These are phyloP conservation scores for Autographa gamma DNA, from an alignment of 2,888 invertebrate species.

Conservation along the genomic window DNA sequence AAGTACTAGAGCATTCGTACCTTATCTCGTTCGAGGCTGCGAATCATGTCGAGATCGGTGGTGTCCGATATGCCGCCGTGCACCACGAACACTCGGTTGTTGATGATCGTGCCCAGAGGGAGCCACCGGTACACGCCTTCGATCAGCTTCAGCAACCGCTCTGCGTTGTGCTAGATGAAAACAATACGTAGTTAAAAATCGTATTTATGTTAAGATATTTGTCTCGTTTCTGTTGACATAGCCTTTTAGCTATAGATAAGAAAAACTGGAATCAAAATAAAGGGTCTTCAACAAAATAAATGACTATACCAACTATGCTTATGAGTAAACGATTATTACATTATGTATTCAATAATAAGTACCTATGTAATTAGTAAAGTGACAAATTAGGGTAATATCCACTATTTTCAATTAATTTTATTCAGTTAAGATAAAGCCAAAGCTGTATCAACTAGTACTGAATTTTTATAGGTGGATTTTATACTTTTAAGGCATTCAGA, in stretches of 20 bases:
- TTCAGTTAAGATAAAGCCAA: no score
- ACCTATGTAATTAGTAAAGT: no score
- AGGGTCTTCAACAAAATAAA: no score
- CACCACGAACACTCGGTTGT: constrained; percentile 96
- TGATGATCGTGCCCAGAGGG: constrained; percentile 96
- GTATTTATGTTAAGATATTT: background rate
- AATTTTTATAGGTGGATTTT: background rate
- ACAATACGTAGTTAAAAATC: background rate
- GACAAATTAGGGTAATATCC: no score
- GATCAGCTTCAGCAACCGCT: constrained; percentile 93
- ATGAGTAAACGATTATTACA: no score
- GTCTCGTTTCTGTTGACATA: background rate
- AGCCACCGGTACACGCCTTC: constrained; percentile 98
- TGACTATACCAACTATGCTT: no score
- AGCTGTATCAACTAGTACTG: no score
- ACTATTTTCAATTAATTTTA: no score
- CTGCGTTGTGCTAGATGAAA: constrained; percentile 91
- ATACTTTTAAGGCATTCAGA: background rate
- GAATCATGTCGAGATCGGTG: constrained; percentile 94
- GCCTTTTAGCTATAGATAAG: background rate
- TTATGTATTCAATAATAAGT: no score
- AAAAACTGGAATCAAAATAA: no score
- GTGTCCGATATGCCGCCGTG: constrained; percentile 97
- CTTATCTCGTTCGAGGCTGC: constrained; percentile 95
- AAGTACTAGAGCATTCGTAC: constrained; percentile 77